Base-by-base conservation (phyloP, 2,113 vertebrate genomes). In the Neotoma lepida region DNA sequence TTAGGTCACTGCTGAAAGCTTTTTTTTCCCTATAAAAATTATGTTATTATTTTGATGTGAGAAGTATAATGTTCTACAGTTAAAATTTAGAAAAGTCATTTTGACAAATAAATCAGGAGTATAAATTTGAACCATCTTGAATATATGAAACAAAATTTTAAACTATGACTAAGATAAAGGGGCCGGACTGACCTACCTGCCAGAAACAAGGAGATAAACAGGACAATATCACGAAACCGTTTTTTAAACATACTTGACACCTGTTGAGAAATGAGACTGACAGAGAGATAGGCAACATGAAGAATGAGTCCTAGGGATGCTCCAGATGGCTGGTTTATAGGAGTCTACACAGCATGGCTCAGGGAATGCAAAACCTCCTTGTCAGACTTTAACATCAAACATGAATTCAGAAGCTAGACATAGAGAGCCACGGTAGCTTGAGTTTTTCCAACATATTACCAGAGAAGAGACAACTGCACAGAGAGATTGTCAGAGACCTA, bases 1-100 rank as follows among this genome's bases (percentile, higher is more conserved):
- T 96, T 39, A 64, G 1, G 2, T 86, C 44, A 84, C 63, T 68
- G 85, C 15, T 12, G 92, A 95, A 15, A 56, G 35, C 8, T 73
- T 49, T 54, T 15, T 28, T 33, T 84, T 44, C 20, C 13, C 3
- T 4, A 71, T 78, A 58, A 78, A 96, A 91, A 64, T n/a, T 86
- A 93, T 92, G 95, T 97, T 87, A 90, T 94, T 96, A 73, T 80
- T 97, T 85, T 39, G 80, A 84, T 80, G 0, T 95, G 4, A 85
- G 30, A 90, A 80, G 2, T 51, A 66, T 86, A 71, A 90, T 70
- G 63, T 77, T 86, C 13, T 73, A 88, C 8, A 22, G 56, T 89
- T 88, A 77, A 9, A 94, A 28, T 76, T 44, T 64, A 26, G 30
- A 68, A 94, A 95, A 74, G 13, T 85, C 15, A 56, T 70, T 88